These are phyloP conservation scores for Enteromius treurensis DNA, from an alignment of 2,797 vertebrate genomes.

Conservation along the genomic window DNA sequence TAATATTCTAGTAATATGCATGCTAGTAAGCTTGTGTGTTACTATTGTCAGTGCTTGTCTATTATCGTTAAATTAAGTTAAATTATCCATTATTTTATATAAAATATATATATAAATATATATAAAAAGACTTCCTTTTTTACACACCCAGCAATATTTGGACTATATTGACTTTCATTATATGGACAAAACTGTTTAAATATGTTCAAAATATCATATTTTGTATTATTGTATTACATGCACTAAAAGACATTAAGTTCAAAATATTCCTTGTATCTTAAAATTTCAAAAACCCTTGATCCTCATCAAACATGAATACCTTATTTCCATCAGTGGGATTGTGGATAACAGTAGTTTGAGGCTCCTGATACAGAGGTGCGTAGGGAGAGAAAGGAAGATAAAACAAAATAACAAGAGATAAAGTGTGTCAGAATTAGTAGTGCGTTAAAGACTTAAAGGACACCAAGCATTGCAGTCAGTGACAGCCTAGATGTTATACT, in stretches of 20 bases:
- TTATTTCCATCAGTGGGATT: conserved; percentile 98
- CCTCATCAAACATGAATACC: conserved; percentile 80
- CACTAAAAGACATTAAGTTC: not conserved
- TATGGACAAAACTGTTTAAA: not conserved
- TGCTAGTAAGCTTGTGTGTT: not conserved
- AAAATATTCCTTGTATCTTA: not conserved
- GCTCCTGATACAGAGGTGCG: conserved; percentile 87
- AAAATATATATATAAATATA: too few species aligned
- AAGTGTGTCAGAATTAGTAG: conserved; percentile 61
- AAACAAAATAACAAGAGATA: conserved; percentile 64
- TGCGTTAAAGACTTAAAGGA: conserved; percentile 34
- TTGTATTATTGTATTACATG: not conserved
- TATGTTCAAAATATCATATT: not conserved
- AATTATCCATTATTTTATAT: not conserved
- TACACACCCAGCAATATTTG: not conserved
- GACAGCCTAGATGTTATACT: not conserved
- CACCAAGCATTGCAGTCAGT: conserved; percentile 44
- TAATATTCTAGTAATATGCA: too few species aligned
- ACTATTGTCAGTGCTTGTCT: not conserved
- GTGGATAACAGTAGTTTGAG: conserved; percentile 99
- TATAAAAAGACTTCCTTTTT: not conserved
- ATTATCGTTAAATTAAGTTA: not conserved
- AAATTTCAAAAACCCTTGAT: not conserved
- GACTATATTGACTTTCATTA: not conserved
- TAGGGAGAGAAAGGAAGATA: conserved; percentile 67